phyloP scores from a whole-genome alignment of 2,797 vertebrate species.

The Chloroceryle amazona region DNA sequence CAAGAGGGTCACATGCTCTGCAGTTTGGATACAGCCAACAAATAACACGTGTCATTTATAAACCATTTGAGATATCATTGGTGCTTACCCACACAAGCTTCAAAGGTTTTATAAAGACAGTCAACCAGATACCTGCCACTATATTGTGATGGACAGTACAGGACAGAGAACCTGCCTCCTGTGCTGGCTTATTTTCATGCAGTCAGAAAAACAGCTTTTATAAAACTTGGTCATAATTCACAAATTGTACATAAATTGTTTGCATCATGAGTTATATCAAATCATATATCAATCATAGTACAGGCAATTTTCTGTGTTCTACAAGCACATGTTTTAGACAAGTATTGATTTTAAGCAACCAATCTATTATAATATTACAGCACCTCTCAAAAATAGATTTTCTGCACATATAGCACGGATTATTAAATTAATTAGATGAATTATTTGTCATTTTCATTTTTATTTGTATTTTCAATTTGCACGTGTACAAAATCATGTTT shows the following conservation, averaged over 20 bases:
- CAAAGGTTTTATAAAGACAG: background rate
- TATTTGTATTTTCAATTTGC: background rate
- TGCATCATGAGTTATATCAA: background rate
- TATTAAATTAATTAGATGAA: background rate
- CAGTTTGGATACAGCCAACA: background rate
- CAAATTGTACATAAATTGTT: background rate
- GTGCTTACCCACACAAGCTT: background rate
- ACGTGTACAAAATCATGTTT: background rate
- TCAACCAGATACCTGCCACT: background rate
- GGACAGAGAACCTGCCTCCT: background rate
- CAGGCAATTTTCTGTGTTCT: background rate
- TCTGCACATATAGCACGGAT: background rate
- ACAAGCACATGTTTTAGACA: background rate
- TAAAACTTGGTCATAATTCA: background rate
- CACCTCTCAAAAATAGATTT: slow-evolving; percentile 4
- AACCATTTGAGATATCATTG: background rate
- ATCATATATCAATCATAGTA: background rate
- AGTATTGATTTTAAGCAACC: background rate
- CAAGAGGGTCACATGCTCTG: fast-evolving
- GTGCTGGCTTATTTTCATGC: background rate
- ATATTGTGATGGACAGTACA: background rate
- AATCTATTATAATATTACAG: background rate
- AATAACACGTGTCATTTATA: no score
- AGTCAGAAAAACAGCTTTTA: background rate
- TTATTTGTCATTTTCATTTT: background rate